phyloP scores from a whole-genome alignment of 1,140 invertebrate genomes.

The Macrostomum lignano region DNA sequence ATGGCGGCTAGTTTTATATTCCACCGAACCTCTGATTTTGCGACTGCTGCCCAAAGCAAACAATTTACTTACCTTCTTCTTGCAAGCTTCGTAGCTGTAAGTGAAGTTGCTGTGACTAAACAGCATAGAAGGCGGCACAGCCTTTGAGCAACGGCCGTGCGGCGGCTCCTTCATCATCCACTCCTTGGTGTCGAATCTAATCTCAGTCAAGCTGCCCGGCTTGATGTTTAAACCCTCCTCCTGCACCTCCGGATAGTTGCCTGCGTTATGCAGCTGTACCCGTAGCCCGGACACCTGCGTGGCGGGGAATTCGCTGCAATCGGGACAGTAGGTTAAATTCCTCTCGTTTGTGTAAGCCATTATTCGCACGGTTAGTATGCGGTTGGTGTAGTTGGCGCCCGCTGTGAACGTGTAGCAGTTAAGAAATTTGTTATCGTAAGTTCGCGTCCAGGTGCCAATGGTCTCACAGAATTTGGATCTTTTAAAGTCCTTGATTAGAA shows the following conservation, averaged over 20 bases:
- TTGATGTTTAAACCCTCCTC: background rate
- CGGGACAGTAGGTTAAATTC: background rate
- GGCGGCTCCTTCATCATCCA: conserved; percentile 3
- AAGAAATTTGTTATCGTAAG: background rate
- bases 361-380: background rate
- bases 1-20: too few relatives aligned
- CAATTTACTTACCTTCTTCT: too few relatives aligned
- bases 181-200: background rate
- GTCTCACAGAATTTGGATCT: background rate
- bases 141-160: background rate
- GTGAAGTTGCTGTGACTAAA: too few relatives aligned
- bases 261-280: background rate
- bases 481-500: too few relatives aligned
- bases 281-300: background rate
- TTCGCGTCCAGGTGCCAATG: background rate
- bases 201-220: background rate
- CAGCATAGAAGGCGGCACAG: too few relatives aligned
- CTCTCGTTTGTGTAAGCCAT: background rate
- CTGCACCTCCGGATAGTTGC: conserved; percentile 1
- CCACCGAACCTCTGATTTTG: too few relatives aligned
- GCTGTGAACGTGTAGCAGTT: conserved; percentile 2
- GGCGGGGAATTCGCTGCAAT: background rate
- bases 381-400: background rate
- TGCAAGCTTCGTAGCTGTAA: too few relatives aligned
- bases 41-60: too few relatives aligned